These are phyloP conservation scores for Ectemnius cavifrons DNA, from an alignment of 2,888 invertebrate species.

Conservation along the genomic window DNA sequence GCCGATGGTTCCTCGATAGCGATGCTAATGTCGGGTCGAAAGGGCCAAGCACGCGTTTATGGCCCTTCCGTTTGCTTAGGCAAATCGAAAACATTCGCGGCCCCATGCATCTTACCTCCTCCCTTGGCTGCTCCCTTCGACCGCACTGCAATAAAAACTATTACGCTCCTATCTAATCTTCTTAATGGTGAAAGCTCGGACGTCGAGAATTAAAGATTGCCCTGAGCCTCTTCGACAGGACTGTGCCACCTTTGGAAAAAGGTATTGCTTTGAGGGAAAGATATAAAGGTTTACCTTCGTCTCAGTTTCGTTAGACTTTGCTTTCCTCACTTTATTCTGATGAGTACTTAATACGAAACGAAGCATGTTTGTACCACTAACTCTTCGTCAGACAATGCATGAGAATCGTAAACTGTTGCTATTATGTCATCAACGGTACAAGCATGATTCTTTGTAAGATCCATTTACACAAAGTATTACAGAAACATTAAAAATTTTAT, in stretches of 20 bases:
- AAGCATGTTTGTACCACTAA: no score
- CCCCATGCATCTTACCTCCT: background rate
- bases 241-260: background rate
- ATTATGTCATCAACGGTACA: no score
- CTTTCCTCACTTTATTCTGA: no score
- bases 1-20: conserved; percentile 71
- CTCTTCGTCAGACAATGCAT: no score
- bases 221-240: background rate
- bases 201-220: conserved; percentile 4
- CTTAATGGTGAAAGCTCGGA: conserved; percentile 39
- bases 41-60: conserved; percentile 64
- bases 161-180: conserved; percentile 46
- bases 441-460: no score
- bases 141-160: conserved; percentile 54
- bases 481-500: no score
- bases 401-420: no score
- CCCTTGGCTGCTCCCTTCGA: conserved; percentile 6
- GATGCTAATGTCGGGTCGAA: conserved; percentile 70
- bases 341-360: no score
- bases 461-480: no score
- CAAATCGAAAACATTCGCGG: conserved; percentile 62
- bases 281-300: background rate
- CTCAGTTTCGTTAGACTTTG: background rate
- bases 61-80: conserved; percentile 66
- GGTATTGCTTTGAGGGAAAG: background rate